A percentile compares a stretch with the other conserved stretches of the same genome.
Conservation (phyloP, 1,140 invertebrate genomes). For the Drosophila leontia region DNA sequence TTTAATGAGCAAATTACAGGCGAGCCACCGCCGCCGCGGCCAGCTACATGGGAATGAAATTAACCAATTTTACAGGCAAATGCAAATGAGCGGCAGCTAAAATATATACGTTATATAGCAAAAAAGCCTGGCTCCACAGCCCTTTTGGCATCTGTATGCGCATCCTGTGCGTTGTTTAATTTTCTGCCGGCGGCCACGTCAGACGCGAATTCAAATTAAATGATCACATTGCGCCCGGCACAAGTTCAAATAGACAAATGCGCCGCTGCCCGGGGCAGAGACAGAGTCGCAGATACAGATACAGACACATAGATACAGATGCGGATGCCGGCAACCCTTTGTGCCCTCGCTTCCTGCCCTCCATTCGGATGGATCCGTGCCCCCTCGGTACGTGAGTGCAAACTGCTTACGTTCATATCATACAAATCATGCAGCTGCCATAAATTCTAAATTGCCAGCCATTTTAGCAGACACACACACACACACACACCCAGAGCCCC, state of each 20-base stretch:
- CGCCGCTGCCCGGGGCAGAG: conserved; percentile 24
- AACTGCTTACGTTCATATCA: conserved; percentile 81
- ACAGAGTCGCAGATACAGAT: conserved; percentile 10
- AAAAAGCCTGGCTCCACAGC: conserved; percentile 30
- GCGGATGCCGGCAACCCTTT: conserved; percentile 53
- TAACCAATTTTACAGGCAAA: conserved; percentile 73
- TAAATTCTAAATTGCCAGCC: conserved; percentile 84
- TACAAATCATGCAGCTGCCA: conserved; percentile 83
- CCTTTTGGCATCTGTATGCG: conserved; percentile 18
- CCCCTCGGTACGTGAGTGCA: conserved; percentile 73
- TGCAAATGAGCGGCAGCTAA: conserved; percentile 71
- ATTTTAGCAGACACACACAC: conserved; percentile 60
- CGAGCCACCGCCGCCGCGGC: conserved; percentile 9
- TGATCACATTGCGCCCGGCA: conserved; percentile 65
- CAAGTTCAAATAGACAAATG: conserved; percentile 74
- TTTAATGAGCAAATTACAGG: conserved; percentile 70
- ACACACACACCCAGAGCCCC: conserved; percentile 18
- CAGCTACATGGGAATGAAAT: conserved; percentile 72
- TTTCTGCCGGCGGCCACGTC: conserved; percentile 41
- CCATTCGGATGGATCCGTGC: conserved; percentile 17
- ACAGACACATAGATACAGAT: conserved; percentile 31
- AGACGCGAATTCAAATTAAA: conserved; percentile 81
- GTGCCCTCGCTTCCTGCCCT: conserved; percentile 32
- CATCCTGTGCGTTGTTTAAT: conserved; percentile 44
- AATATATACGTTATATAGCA: conserved; percentile 31